phyloP scores from a whole-genome alignment of 2,113 vertebrate species.

The Menura novaehollandiae region DNA sequence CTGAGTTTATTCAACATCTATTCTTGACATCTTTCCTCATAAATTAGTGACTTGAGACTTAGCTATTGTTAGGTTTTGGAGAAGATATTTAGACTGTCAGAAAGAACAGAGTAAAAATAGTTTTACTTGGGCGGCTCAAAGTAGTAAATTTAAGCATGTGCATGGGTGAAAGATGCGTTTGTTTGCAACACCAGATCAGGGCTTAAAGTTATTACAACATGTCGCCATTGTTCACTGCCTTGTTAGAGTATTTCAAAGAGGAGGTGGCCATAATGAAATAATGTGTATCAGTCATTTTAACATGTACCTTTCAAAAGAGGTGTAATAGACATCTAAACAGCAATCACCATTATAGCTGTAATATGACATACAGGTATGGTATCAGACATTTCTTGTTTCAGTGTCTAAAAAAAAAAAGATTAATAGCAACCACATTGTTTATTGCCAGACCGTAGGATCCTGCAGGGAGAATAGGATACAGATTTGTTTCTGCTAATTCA shows the following conservation, averaged over 20 bases:
- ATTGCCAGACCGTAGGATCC: rapidly evolving
- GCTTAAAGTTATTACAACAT: neutral
- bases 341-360: neutral
- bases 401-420: neutral
- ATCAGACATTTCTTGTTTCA: neutral
- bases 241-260: neutral
- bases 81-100: neutral
- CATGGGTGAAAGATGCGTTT: neutral
- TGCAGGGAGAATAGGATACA: neutral
- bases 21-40: neutral
- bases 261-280: neutral
- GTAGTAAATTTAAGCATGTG: neutral
- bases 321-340: neutral
- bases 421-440: neutral
- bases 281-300: neutral
- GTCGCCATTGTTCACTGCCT: neutral
- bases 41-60: neutral
- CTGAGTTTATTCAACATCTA: neutral
- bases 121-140: neutral
- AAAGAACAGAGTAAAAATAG: neutral
- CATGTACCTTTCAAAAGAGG: neutral
- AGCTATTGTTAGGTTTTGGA: neutral
- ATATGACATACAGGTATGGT: neutral
- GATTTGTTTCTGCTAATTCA: neutral
- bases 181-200: neutral